Base-by-base conservation (phyloP, 2,888 invertebrate genomes). In the Mellilla xanthometata region DNA sequence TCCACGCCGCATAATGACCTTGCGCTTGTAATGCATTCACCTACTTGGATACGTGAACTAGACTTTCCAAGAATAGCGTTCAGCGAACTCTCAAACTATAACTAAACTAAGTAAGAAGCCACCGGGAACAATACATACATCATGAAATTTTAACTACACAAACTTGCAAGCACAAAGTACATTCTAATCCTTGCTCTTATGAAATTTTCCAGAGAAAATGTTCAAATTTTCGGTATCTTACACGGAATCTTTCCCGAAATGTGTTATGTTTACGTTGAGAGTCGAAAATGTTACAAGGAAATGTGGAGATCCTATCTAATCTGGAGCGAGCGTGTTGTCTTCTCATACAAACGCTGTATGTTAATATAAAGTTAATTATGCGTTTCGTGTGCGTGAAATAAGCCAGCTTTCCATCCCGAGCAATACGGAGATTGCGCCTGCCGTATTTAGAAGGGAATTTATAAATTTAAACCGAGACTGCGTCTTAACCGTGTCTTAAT, bases 291-390 rank as follows among this genome's bases (percentile, higher is more conserved):
- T 45, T 26, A 27, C 39, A 29, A 22, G 39, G 40, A 30, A 46
- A 62, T 65, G 68, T 58, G 54, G 50, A 57, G 49, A 66, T 68
- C 68, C 64, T 60, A 62, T 73, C 56, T 72, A 73, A 76, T 73
- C 76, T 69, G 52, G 56, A 52, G 50, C 52, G 53, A 55, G 53
- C 59, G 59, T 62, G 58, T 65, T 60, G 59, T 61, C 50, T 49
- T 41, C 41, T 41, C 49, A 41, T 44, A 49, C 45, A 54, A 11
- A 51, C 44, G 52, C 60, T 62, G 63, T 77, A 76, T 76, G 81
- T 75, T 81, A 81, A 82, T 81, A 76, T 62, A 75, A 76, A 74
- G 78, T 82, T 84, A 84, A 84, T 84, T 85, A 82, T 83, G 76
- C 76, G 78, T 81, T 82, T 79, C 62, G 72, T 71, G 72, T 74